Evolutionary conservation across 2,888 invertebrate species (phyloP), one percentile per base, ranked within the genome.

Genomic region (Prosapia bicincta): DNA sequence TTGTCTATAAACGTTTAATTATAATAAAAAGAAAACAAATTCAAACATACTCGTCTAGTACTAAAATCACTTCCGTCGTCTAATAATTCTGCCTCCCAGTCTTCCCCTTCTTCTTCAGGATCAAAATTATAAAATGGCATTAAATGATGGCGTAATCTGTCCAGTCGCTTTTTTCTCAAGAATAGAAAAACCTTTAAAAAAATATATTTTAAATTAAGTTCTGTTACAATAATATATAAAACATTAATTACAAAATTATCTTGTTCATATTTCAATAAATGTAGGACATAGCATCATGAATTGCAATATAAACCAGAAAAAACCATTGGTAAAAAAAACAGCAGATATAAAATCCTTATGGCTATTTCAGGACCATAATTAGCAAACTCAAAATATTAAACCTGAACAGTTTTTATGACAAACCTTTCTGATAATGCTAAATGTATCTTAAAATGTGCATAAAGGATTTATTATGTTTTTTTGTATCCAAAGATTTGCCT

Each of bases 111-210:
- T 80, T 90, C 90, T n/a, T 89, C 88, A 26, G 89, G 88, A 81
- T 91, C 91, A 83, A 91, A 91, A 80, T 89, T 90, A 82, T 92
- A 92, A 81, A 91, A 84, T 20, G 89, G 90, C 87, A 91, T 88
- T 66, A 91, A 84, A 81, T 89, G 89, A 81, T 90, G 89, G 68
- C 90, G 85, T 43, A 91, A 83, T 78, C 86, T 85, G 79, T 89
- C 89, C 80, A 90, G 82, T 81, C 89, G 86, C 76, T 87, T 84
- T 80, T 87, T 86, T 76, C 86, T 85, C 30, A 88, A 86, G 82
- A 88, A 85, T 71, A 87, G 83, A 78, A 88, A 85, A 30, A 88
- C 87, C 89, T 89, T 78, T 25, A 82, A 81, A 73, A 72, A 74
- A 74, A 15, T 69, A 78, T 5, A 65, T 23, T 7, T 7, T 13